Evolutionary conservation across 2,888 invertebrate species (phyloP), one percentile per base, ranked within the genome.

Genomic region (Hypselothyrea guttata): DNA sequence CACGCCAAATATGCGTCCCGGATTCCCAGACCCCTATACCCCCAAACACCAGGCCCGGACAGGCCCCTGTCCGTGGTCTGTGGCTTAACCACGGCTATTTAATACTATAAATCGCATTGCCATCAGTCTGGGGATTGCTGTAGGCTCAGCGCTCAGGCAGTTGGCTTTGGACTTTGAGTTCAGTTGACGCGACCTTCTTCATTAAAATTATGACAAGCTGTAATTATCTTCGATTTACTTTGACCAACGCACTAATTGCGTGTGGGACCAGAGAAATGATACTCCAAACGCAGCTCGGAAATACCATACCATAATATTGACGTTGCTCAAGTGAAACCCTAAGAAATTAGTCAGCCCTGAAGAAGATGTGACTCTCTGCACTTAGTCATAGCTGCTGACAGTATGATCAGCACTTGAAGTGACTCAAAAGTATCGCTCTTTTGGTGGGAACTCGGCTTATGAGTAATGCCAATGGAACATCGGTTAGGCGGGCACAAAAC

Each of bases 171-270:
- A 54, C 28, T 54, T 54, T 37, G 64, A 62, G 84, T 71, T 78
- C 63, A 54, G 54, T 40, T 71, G 70, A 46, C 27, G 47, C 72
- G 81, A 82, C 86, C 81, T 82, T 85, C 86, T 76, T 85, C 81
- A 82, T 85, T 82, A 85, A 85, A 82, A 79, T 81, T 82, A 85
- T 82, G 81, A 82, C 86, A 82, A 85, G 86, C 84, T 74, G 81
- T 82, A 82, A 82, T 82, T 82, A 82, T 85, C 81, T 85, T 81
- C 86, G 81, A 82, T 85, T 82, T 85, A 81, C 81, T 84, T 84
- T 84, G 74, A 74, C 74, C 79, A 55, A 67, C 74, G 82, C 74
- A 76, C 74, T 84, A 84, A 85, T 85, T 85, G 84, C 86, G 84
- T 73, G 76, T 55, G 60, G 70, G 71, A 61, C 46, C 41, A 42